Conservation (phyloP, 2,888 invertebrate genomes). For the Calameuta idolon region DNA sequence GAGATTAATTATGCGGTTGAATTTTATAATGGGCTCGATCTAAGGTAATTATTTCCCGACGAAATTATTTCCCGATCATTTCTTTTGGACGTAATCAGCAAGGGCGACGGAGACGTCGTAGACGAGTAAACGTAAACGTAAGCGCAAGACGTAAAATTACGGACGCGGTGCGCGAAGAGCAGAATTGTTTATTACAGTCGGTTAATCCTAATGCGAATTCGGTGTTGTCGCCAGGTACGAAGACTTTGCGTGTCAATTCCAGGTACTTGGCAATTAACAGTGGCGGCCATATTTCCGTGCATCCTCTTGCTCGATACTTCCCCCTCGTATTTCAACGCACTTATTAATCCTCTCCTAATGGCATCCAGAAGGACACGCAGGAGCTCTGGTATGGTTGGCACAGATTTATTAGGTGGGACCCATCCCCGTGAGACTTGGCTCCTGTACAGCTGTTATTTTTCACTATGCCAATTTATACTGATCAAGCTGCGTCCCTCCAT, state of each 20-base stretch:
- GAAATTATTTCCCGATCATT: background rate
- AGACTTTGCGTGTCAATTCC: constrained; percentile 12
- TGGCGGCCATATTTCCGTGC: constrained; percentile 23
- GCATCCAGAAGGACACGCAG: constrained; percentile 6
- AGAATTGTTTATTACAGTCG: background rate
- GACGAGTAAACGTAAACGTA: no score
- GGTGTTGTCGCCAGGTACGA: background rate
- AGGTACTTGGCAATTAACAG: constrained; percentile 11
- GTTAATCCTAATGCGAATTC: background rate
- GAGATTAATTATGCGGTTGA: background rate
- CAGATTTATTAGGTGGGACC: background rate
- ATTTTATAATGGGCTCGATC: background rate
- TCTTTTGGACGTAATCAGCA: background rate
- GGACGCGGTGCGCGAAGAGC: background rate
- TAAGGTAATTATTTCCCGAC: background rate
- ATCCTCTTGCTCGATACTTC: constrained; percentile 31
- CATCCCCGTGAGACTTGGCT: background rate
- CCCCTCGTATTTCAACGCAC: constrained; percentile 40
- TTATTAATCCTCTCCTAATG: constrained; percentile 38
- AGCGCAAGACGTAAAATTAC: background rate
- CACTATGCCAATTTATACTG: background rate
- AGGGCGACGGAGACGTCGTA: background rate
- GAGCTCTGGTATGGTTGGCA: background rate
- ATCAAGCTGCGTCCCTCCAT: constrained; percentile 42
- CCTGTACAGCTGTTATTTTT: background rate